Conservation (phyloP, 2,113 vertebrate species). For the Engraulis encrasicolus region DNA sequence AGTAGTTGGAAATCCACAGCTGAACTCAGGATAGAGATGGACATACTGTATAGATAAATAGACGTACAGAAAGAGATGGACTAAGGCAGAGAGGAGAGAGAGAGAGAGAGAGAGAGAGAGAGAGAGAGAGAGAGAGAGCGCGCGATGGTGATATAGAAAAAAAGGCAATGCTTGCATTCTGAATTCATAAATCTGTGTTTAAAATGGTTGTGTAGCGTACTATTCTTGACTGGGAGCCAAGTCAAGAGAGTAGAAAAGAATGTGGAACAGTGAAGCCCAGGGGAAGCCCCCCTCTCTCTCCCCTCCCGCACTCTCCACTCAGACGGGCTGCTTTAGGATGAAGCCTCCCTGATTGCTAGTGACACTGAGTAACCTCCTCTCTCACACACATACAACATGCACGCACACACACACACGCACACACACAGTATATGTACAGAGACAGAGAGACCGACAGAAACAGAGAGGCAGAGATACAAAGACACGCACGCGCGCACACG, state of each 20-base stretch:
- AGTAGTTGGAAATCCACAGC: not conserved
- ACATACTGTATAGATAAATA: too few relatives aligned
- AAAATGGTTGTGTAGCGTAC: not conserved
- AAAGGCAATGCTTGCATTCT: not conserved
- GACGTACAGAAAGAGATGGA: too few relatives aligned
- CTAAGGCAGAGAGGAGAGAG: not conserved
- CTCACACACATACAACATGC: not conserved
- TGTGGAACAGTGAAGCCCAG: slow-evolving; percentile 7
- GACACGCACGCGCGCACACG: too few relatives aligned
- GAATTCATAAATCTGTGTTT: not conserved
- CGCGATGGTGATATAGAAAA: too few relatives aligned
- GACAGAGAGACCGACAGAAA: too few relatives aligned
- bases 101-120: not conserved
- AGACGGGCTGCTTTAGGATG: slow-evolving; percentile 23
- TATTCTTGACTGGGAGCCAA: not conserved
- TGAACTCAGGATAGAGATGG: not conserved
- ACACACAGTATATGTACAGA: too few relatives aligned
- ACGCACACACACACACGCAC: too few relatives aligned
- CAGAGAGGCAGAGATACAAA: too few relatives aligned
- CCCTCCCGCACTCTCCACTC: too few relatives aligned
- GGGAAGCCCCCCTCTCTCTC: not conserved
- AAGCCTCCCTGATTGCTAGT: not conserved
- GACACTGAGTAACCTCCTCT: not conserved
- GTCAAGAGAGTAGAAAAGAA: not conserved
- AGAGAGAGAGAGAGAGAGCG: not conserved